phyloP scores from a whole-genome alignment of 2,888 invertebrate genomes.

The Dermolepida albohirtum region DNA sequence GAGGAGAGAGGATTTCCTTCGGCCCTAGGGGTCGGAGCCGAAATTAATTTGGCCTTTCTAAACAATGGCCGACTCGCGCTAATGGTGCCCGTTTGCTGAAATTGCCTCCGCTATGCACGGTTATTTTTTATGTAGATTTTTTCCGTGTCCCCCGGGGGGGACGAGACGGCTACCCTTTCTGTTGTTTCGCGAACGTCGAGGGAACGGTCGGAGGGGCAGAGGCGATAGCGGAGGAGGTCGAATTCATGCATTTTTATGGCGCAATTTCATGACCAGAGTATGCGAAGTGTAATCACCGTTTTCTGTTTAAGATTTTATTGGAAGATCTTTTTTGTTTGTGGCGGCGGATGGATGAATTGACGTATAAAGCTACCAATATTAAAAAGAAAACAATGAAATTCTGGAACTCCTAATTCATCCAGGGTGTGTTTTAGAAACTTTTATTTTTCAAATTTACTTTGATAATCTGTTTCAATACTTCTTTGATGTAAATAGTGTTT shows the following conservation, averaged over 20 bases:
- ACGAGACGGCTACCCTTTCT: constrained; percentile 57
- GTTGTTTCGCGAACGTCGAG: constrained; percentile 28
- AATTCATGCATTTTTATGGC: constrained; percentile 59
- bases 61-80: constrained; percentile 66
- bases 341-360: background rate
- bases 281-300: constrained; percentile 51
- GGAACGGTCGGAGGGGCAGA: too few species aligned
- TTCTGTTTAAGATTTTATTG: constrained; percentile 26
- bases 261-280: constrained; percentile 51
- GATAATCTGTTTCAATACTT: too few species aligned
- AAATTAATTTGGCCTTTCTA: constrained; percentile 66
- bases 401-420: too few species aligned
- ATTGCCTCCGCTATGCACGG: constrained; percentile 64
- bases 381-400: too few species aligned
- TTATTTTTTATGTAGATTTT: constrained; percentile 65
- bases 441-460: too few species aligned
- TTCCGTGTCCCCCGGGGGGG: constrained; percentile 56
- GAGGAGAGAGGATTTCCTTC: constrained; percentile 58
- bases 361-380: too few species aligned
- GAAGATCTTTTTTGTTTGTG: constrained; percentile 1
- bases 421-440: too few species aligned
- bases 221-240: constrained; percentile 12
- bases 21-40: background rate
- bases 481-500: too few species aligned
- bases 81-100: constrained; percentile 67